Percentiles rank a stretch among this genome's conserved stretches.
These are phyloP conservation scores for Drosophila willistoni DNA, from an alignment of 1,140 invertebrate genomes.

Conservation along the genomic window DNA sequence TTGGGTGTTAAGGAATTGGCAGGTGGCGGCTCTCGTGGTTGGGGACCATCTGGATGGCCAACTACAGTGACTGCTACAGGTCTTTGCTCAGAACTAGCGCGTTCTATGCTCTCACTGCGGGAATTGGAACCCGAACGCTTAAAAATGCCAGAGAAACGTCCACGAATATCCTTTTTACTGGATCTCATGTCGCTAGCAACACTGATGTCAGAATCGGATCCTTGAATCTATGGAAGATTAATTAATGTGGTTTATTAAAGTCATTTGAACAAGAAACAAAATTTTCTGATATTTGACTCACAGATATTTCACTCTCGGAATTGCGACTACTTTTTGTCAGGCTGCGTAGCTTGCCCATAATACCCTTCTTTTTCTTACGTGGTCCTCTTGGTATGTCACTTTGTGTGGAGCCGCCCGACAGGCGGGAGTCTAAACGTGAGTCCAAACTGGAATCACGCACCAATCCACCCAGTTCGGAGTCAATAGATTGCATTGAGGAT, in stretches of 20 bases:
- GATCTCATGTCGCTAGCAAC: conserved; percentile 85
- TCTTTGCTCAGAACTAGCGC: conserved; percentile 61
- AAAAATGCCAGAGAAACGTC: conserved; percentile 92
- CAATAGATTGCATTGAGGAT: conserved; percentile 90
- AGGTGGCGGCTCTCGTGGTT: conserved; percentile 74
- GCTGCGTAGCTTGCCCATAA: conserved; percentile 93
- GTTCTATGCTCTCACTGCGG: conserved; percentile 74
- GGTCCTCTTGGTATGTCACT: conserved; percentile 90
- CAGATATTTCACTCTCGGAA: conserved; percentile 83
- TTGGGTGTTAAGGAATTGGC: conserved; percentile 76
- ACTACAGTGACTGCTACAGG: conserved; percentile 79
- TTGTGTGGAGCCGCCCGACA: conserved; percentile 92
- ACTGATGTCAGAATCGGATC: conserved; percentile 91
- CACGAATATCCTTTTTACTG: conserved; percentile 91
- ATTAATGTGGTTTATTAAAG: too few relatives aligned
- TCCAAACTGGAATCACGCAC: conserved; percentile 83
- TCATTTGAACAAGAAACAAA: not conserved
- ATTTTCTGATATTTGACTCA: conserved; percentile 25
- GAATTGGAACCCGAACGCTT: conserved; percentile 85
- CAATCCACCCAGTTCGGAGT: conserved; percentile 85
- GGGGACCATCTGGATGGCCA: conserved; percentile 72
- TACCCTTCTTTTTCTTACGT: conserved; percentile 92
- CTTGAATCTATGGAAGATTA: conserved; percentile 84
- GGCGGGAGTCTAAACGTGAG: conserved; percentile 85
- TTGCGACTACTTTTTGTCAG: conserved; percentile 90